Percentiles rank a stretch among this genome's conserved stretches.
These are phyloP conservation scores for Dryomyza anilis DNA, from an alignment of 2,888 invertebrate genomes.

Conservation along the genomic window DNA sequence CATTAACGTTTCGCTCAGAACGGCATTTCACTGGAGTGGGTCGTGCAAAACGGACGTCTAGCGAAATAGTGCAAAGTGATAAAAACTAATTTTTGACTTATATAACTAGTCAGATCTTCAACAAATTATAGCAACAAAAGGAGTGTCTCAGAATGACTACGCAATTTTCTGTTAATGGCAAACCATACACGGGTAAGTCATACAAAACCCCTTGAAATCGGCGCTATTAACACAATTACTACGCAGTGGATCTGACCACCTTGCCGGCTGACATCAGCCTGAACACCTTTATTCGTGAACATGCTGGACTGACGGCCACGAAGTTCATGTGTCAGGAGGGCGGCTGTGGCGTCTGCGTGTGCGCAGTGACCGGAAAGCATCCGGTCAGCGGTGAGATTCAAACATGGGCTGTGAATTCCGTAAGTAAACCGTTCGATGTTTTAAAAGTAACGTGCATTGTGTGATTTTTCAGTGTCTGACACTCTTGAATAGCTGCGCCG, in stretches of 20 bases:
- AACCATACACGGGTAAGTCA: conserved; percentile 45
- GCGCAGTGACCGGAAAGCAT: conserved; percentile 56
- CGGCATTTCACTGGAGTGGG: background rate
- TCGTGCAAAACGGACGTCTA: background rate
- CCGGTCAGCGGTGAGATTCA: conserved; percentile 60
- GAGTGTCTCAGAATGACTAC: conserved; percentile 46
- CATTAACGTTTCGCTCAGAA: background rate
- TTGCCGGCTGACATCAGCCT: conserved; percentile 63
- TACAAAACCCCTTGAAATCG: background rate
- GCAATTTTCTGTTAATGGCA: conserved; percentile 49
- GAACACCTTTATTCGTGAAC: conserved; percentile 67
- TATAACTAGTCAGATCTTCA: too few species aligned
- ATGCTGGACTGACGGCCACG: conserved; percentile 67
- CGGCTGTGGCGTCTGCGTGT: conserved; percentile 70
- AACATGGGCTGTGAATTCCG: conserved; percentile 70
- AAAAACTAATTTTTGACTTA: background rate
- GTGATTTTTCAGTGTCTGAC: conserved; percentile 65
- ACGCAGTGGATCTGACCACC: conserved; percentile 49
- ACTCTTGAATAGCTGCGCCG: conserved; percentile 68
- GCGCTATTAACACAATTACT: background rate
- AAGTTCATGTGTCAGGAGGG: conserved; percentile 73
- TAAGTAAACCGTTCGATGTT: conserved; percentile 55
- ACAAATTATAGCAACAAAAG: too few species aligned
- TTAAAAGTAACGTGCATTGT: background rate
- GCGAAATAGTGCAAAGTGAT: background rate